Percentiles rank a stretch among this genome's conserved stretches.
phyloP scores from a whole-genome alignment of 2,113 vertebrate species.

The Microtus montanus region DNA sequence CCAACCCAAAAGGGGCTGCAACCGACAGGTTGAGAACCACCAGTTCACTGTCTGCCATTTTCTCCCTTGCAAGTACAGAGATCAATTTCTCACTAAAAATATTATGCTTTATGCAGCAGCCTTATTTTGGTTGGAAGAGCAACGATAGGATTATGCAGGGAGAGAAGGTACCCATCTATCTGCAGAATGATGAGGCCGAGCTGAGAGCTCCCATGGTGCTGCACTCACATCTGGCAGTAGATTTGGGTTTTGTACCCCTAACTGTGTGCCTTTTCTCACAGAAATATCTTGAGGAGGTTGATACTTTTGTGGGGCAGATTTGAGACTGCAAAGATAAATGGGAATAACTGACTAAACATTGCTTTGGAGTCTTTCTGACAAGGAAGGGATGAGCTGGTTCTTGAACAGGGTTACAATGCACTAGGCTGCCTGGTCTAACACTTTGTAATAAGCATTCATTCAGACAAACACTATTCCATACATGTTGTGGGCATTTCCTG shows the following conservation, averaged over 20 bases:
- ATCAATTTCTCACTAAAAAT: slow-evolving; percentile 25
- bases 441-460: background rate
- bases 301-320: slow-evolving; percentile 26
- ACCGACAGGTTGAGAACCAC: no score
- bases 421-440: background rate
- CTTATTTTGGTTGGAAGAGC: slow-evolving; percentile 33
- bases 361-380: slow-evolving; percentile 12
- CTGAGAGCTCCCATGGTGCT: slow-evolving; percentile 5
- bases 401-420: background rate
- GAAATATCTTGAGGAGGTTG: slow-evolving; percentile 41
- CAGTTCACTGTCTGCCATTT: background rate
- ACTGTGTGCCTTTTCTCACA: background rate
- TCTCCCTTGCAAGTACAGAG: background rate
- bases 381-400: background rate
- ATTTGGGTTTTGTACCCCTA: background rate
- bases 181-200: slow-evolving; percentile 31
- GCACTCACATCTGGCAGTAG: background rate
- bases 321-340: background rate
- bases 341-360: background rate
- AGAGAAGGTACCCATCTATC: background rate
- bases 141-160: background rate
- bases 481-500: background rate
- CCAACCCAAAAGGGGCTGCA: no score
- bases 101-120: background rate
- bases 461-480: background rate